phyloP scores from a whole-genome alignment of 2,113 vertebrate genomes.

The Eudorcas thomsonii region DNA sequence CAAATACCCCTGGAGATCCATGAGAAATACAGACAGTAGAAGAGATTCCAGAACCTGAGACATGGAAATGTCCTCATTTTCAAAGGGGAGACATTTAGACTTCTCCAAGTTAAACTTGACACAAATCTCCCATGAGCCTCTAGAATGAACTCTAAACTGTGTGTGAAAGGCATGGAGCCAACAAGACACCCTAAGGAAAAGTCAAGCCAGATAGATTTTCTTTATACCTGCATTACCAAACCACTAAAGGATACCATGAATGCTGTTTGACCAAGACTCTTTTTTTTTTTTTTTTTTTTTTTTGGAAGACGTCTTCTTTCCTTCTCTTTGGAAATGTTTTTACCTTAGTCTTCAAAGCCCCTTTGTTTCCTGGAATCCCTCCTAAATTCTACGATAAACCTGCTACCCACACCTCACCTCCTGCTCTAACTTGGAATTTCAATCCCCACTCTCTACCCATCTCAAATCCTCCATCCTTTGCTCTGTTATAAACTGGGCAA shows the following conservation, averaged over 20 bases:
- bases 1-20: background rate
- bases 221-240: background rate
- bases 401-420: background rate
- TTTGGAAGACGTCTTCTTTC: background rate
- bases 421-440: background rate
- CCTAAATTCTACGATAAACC: background rate
- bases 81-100: background rate
- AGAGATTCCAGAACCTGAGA: background rate
- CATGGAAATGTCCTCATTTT: background rate
- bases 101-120: background rate
- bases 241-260: background rate
- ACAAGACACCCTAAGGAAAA: background rate
- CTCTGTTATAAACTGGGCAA: background rate
- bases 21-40: background rate
- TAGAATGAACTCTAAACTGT: background rate
- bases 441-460: background rate
- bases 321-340: background rate
- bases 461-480: background rate
- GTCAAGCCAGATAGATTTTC: background rate
- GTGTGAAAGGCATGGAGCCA: background rate
- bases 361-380: background rate
- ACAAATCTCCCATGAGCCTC: background rate
- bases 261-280: background rate
- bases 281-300: background rate
- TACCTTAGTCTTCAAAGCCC: background rate